Percentiles rank a stretch among this genome's conserved stretches.
These are phyloP conservation scores for Petrocephalus sullivani DNA, from an alignment of 2,797 vertebrate genomes.

Conservation along the genomic window DNA sequence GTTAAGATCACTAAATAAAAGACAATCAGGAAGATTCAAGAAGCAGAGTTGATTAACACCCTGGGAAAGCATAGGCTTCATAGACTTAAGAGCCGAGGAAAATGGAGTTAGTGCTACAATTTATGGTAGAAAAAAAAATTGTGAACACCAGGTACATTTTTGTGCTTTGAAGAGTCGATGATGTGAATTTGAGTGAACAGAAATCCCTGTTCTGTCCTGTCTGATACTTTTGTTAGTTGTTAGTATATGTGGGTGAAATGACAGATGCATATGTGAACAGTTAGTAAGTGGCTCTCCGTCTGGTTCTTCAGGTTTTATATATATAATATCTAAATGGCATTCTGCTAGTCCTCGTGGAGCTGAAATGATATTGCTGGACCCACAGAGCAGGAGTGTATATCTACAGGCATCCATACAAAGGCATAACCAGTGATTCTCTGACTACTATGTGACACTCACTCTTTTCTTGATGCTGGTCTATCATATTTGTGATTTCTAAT, in stretches of 20 bases:
- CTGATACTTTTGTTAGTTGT: not conserved
- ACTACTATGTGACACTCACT: not conserved
- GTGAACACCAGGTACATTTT: slow-evolving; percentile 48
- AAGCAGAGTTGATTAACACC: not conserved
- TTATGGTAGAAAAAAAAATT: slow-evolving; percentile 37
- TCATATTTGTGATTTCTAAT: not conserved
- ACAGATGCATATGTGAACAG: not conserved
- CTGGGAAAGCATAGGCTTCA: not conserved
- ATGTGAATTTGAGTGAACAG: not conserved
- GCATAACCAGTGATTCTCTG: slow-evolving; percentile 2
- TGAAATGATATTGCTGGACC: not conserved
- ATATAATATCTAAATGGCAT: not conserved
- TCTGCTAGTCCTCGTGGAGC: not conserved
- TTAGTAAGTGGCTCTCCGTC: not conserved
- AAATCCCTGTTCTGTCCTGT: not conserved
- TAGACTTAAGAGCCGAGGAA: not conserved
- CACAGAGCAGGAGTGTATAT: not conserved
- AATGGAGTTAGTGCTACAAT: slow-evolving; percentile 40
- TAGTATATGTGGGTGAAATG: not conserved
- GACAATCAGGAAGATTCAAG: not conserved
- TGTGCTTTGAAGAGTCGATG: slow-evolving; percentile 34
- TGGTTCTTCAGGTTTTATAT: not conserved
- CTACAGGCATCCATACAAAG: not conserved
- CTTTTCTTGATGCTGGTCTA: not conserved
- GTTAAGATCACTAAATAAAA: not conserved